These are phyloP conservation scores for Caenorhabditis afra DNA, from an alignment of 2,888 invertebrate species.

Conservation along the genomic window DNA sequence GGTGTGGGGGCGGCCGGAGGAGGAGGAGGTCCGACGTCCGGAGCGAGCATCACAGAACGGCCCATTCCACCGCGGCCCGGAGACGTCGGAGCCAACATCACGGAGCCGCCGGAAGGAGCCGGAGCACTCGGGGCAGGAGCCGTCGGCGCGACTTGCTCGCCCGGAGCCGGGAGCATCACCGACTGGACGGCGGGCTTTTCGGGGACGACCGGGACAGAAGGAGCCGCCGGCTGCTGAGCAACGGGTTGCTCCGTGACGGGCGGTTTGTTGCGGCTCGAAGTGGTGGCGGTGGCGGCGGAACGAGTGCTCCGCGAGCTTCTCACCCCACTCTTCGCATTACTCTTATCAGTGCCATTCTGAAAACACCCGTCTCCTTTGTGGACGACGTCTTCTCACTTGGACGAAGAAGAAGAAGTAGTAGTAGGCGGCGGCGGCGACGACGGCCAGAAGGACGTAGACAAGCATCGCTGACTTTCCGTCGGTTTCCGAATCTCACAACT, in stretches of 20 bases:
- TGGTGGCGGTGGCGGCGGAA: too few species aligned
- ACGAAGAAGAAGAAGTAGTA: conserved; percentile 36
- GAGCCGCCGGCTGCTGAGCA: not conserved
- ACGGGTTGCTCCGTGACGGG: not conserved
- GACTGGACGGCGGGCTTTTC: not conserved
- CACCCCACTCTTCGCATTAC: not conserved
- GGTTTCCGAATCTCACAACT: conserved; percentile 2
- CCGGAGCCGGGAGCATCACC: not conserved
- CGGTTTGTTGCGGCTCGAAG: not conserved
- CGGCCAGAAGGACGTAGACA: conserved; percentile 39
- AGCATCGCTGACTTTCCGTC: conserved; percentile 43
- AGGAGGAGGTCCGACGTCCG: conserved; percentile 9
- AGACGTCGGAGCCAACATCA: conserved; percentile 17
- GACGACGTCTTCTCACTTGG: not conserved
- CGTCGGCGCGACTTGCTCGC: not conserved
- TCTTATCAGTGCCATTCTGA: not conserved
- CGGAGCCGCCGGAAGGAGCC: conserved; percentile 25
- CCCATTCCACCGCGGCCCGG: not conserved
- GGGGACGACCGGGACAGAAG: not conserved
- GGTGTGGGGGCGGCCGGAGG: not conserved
- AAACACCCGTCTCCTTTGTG: not conserved
- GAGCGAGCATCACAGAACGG: conserved; percentile 8
- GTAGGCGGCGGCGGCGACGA: conserved; percentile 36
- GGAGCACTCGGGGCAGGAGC: conserved; percentile 8
- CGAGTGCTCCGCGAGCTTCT: conserved; percentile 8